phyloP scores from a whole-genome alignment of 2,888 invertebrate species.

The Opisthograptis luteolata region DNA sequence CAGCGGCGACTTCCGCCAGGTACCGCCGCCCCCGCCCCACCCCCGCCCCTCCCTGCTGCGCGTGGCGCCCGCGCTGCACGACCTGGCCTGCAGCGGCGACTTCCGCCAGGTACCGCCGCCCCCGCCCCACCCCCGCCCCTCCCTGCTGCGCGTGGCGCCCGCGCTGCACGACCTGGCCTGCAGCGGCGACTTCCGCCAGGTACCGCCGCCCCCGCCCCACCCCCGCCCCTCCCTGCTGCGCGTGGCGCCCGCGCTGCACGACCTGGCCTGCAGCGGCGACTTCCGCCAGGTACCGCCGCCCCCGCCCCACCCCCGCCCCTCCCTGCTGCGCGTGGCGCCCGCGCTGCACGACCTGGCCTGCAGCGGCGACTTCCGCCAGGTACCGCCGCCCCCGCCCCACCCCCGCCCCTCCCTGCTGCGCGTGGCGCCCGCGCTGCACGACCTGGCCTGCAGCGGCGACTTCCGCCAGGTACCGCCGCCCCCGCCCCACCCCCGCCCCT shows the following conservation, averaged over 20 bases:
- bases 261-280: constrained; percentile 91
- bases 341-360: constrained; percentile 93
- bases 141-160: constrained; percentile 94
- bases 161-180: constrained; percentile 93
- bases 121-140: constrained; percentile 92
- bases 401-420: constrained; percentile 93
- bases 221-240: constrained; percentile 93
- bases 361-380: constrained; percentile 89
- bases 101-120: constrained; percentile 92
- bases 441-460: constrained; percentile 91
- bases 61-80: constrained; percentile 94
- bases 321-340: constrained; percentile 94
- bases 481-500: constrained; percentile 92
- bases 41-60: constrained; percentile 93
- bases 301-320: constrained; percentile 92
- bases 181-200: constrained; percentile 89
- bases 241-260: constrained; percentile 94
- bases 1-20: no score
- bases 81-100: constrained; percentile 91
- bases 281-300: constrained; percentile 92
- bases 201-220: constrained; percentile 94
- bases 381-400: constrained; percentile 94
- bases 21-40: constrained; percentile 96
- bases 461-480: constrained; percentile 92
- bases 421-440: constrained; percentile 94